Conservation (phyloP, 2,888 invertebrate species). For the Tetragonisca angustula region DNA sequence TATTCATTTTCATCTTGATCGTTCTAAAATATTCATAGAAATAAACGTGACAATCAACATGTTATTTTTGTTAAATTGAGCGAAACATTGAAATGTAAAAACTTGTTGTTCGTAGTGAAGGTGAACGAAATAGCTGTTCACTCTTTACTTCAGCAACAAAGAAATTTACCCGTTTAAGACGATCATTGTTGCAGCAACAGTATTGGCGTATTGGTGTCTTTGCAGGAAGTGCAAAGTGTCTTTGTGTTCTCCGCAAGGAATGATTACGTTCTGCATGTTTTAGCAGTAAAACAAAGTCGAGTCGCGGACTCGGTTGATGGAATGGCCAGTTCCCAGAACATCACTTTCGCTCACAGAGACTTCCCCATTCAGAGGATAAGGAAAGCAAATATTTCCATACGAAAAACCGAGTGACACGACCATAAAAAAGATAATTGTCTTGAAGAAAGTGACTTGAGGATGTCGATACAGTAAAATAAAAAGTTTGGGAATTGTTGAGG, state of each 20-base stretch:
- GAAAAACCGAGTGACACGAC: neutral
- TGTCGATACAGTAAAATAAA: no score
- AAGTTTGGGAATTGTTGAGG: neutral
- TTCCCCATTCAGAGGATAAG: neutral
- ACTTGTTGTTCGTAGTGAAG: no score
- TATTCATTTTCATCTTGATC: no score
- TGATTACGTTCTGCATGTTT: slow-evolving; percentile 23
- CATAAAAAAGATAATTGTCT: neutral
- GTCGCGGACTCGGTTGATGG: neutral
- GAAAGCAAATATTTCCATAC: slow-evolving; percentile 5
- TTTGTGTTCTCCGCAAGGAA: slow-evolving; percentile 13
- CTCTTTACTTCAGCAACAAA: neutral
- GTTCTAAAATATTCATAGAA: no score
- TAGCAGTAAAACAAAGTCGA: slow-evolving; percentile 25
- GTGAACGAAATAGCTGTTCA: neutral
- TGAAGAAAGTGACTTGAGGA: neutral
- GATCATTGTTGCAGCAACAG: neutral
- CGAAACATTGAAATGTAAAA: no score
- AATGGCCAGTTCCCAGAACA: slow-evolving; percentile 30
- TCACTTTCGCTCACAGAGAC: slow-evolving; percentile 38
- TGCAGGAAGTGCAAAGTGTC: neutral
- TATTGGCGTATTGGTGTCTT: neutral
- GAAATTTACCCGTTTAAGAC: neutral
- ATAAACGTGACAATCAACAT: no score
- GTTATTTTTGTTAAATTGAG: no score